These are phyloP conservation scores for Nerophis ophidion DNA, from an alignment of 2,113 vertebrate genomes.

Conservation along the genomic window DNA sequence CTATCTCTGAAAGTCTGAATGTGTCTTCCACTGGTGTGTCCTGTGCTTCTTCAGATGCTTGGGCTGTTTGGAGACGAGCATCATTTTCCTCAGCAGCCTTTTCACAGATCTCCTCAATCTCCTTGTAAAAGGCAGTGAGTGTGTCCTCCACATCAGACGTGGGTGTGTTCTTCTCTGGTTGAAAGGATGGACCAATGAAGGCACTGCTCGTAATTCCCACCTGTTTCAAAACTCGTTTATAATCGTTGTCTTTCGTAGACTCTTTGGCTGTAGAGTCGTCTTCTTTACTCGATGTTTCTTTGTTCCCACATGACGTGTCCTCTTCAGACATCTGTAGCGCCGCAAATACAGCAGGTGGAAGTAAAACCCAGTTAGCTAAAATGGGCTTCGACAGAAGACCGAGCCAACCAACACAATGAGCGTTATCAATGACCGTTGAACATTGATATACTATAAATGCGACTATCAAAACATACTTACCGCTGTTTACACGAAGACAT, in stretches of 20 bases:
- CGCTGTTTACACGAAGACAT: not conserved
- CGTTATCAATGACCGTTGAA: not conserved
- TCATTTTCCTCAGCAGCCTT: not conserved
- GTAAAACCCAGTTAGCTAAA: slow-evolving; percentile 7
- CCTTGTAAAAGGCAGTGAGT: slow-evolving; percentile 71
- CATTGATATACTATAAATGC: not conserved
- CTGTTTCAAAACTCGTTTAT: slow-evolving; percentile 44
- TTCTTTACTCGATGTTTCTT: not conserved
- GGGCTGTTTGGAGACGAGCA: not conserved
- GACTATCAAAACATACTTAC: not conserved
- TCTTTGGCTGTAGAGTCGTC: not conserved
- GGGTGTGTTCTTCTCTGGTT: slow-evolving; percentile 3
- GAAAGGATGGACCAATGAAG: slow-evolving; percentile 66
- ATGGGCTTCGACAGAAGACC: too few relatives aligned
- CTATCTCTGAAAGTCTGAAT: not conserved
- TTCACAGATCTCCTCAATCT: slow-evolving; percentile 56
- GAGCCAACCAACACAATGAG: not conserved
- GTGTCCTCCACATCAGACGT: slow-evolving; percentile 52
- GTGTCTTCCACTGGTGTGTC: not conserved
- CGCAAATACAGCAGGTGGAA: not conserved
- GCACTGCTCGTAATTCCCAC: slow-evolving; percentile 60
- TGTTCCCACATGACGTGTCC: not conserved
- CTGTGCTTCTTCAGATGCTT: not conserved
- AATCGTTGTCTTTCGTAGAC: not conserved
- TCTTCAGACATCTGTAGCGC: slow-evolving; percentile 40